Evolutionary conservation across 2,113 vertebrate genomes (phyloP), one percentile per base, ranked within the genome.

Genomic region (Gopherus flavomarginatus): DNA sequence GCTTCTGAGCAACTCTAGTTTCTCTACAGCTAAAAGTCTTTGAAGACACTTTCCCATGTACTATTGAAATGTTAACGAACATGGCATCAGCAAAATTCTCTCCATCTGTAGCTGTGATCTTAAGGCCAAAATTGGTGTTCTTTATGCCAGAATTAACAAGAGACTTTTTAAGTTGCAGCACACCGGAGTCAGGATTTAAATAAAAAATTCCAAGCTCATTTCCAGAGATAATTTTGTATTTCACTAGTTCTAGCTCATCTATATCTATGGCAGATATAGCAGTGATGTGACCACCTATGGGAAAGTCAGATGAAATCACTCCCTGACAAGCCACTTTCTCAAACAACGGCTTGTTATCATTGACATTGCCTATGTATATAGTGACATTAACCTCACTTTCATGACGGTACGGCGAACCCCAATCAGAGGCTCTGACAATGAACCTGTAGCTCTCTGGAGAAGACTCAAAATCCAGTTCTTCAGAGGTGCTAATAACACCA

Each of bases 241-340:
- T 99, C 2, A 99, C 99, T 26, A 99, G 98, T 92, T 99, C 99
- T 86, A 99, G 95, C 88, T 99, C 99, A 86, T 99, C 99, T 85
- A 99, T 98, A 90, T 99, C 99, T 53, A 99, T 99, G 0, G 99
- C 99, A 56, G 99, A 99, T 97, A 99, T 99, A 54, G 99, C 99
- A 56, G 99, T 99, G 95, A 99, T 99, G 14, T 99, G 99, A 94
- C 99, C 99, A 21, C 99, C 98, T 5, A 99, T 97, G 1, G 99
- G 99, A 85, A 99, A 99, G 92, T 99, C 99, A 69, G 98, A 98
- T 0, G 99, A 99, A 96, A 99, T 98, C 49, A 99, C 98, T 22
- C 99, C 99, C 81, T 99, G 99, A 89, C 99, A 99, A 2, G 98
- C 99, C 80, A 99, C 98, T 94, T 99, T 99, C 96, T 99, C 99